Base-by-base conservation (phyloP, 2,888 invertebrate species). In the Hofmannophila pseudospretella region DNA sequence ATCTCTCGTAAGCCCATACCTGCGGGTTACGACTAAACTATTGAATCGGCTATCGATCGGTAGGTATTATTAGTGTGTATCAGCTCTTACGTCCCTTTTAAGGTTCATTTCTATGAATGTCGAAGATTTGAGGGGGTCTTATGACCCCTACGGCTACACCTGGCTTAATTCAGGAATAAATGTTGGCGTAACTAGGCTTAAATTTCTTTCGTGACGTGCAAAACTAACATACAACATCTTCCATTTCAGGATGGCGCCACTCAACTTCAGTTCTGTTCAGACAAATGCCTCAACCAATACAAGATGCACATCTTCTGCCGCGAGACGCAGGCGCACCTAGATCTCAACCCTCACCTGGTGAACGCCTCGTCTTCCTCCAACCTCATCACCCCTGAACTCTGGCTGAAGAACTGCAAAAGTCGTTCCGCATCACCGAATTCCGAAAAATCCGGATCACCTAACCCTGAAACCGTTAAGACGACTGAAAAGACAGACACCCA, bases 261-360 rank as follows among this genome's bases (percentile, higher is more conserved):
- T 12, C 96, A 96, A 63, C 88, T 97, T 30, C 96, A 97, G 77
- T 97, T 97, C 74, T 94, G 91, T 75, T 96, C 96, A 31, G 96
- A 96, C 74, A 96, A 96, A 88, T 97, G 97, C 66, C 88, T 97
- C 50, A 97, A 96, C 69, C 96, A 97, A 76, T 97, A 97, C 89
- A 97, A 97, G 87, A 97, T 97, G 96, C 96, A 96, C 74, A 96
- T 97, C 48, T 97, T 97, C 81, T 97, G 97, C 79, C 92, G 94
- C 34, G 97, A 97, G 81, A 96, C 97, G 3, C 94, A 96, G 68
- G 96, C 96, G 4, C 96, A 96, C 69, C 89, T 97, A 40, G 95
- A 96, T 67, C 91, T 96, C 74, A 92, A 93, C 69, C 94, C 94
- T 1, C 94, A 94, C 68, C 77, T 93, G 53, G 90, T 84, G 49